These are phyloP conservation scores for Mesoclemmys tuberculata DNA, from an alignment of 2,113 vertebrate species.

Conservation along the genomic window DNA sequence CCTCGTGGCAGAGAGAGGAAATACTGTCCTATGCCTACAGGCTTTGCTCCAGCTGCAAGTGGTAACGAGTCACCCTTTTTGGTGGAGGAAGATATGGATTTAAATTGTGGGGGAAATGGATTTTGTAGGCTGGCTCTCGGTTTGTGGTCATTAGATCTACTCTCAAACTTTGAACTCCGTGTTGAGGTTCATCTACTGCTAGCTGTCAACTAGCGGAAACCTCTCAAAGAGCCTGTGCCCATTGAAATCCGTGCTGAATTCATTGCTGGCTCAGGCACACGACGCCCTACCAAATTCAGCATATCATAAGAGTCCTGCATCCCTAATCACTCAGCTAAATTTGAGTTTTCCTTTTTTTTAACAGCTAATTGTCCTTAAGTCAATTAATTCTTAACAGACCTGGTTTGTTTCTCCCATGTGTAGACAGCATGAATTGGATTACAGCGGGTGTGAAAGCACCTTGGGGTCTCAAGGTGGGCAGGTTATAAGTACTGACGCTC, in stretches of 20 bases:
- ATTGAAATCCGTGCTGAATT: fast-evolving
- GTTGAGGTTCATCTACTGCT: not conserved
- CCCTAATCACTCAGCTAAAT: not conserved
- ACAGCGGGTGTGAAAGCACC: fast-evolving
- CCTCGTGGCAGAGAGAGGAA: not conserved
- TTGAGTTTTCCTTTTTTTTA: slow-evolving; percentile 2
- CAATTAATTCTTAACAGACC: not conserved
- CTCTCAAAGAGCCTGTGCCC: fast-evolving
- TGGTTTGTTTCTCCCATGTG: not conserved
- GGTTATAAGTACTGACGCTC: not conserved
- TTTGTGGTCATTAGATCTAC: fast-evolving
- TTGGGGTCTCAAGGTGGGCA: not conserved
- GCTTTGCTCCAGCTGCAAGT: not conserved
- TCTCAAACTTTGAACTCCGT: not conserved
- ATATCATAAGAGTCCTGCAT: not conserved
- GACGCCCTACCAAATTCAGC: not conserved
- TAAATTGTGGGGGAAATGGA: not conserved
- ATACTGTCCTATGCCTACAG: fast-evolving
- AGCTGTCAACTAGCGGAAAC: not conserved
- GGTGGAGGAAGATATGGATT: fast-evolving
- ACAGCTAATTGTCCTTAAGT: slow-evolving; percentile 27
- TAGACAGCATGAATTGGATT: not conserved
- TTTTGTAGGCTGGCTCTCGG: not conserved
- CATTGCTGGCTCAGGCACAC: not conserved
- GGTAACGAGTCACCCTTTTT: not conserved